These are phyloP conservation scores for Pithys albifrons DNA, from an alignment of 2,113 vertebrate genomes.

Conservation along the genomic window DNA sequence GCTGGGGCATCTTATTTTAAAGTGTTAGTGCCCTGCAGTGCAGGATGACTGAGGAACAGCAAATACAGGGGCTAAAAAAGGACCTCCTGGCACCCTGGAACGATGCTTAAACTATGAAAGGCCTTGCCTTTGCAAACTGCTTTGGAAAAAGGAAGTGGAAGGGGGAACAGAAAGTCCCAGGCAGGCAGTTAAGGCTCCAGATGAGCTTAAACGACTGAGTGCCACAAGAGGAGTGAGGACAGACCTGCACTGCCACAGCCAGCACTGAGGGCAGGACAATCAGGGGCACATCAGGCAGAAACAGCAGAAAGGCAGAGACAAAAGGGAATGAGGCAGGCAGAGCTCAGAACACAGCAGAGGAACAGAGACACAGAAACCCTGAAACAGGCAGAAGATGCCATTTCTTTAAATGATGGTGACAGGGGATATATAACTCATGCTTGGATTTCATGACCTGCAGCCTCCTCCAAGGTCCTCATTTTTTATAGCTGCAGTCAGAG, in stretches of 20 bases:
- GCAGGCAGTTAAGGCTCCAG: not conserved
- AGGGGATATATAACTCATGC: not conserved
- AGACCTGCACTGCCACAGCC: not conserved
- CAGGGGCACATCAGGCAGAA: not conserved
- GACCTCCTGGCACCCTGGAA: not conserved
- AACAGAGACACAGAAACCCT: not conserved
- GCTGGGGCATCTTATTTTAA: not conserved
- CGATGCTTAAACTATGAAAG: not conserved
- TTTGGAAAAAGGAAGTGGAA: not conserved
- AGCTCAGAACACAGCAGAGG: not conserved
- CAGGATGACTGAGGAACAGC: not conserved
- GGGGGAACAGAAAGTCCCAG: not conserved
- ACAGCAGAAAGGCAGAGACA: not conserved
- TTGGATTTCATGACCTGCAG: not conserved
- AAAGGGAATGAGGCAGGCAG: not conserved
- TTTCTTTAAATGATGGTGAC: not conserved
- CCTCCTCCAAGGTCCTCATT: not conserved
- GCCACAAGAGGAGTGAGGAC: not conserved
- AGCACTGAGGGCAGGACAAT: not conserved
- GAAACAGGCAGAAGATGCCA: not conserved
- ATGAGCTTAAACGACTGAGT: not conserved
- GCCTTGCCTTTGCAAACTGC: not conserved
- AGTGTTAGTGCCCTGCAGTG: not conserved
- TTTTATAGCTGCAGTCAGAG: not conserved
- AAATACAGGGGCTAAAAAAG: accelerated